phyloP scores from a whole-genome alignment of 1,140 invertebrate species.

The Bombus waltoni region DNA sequence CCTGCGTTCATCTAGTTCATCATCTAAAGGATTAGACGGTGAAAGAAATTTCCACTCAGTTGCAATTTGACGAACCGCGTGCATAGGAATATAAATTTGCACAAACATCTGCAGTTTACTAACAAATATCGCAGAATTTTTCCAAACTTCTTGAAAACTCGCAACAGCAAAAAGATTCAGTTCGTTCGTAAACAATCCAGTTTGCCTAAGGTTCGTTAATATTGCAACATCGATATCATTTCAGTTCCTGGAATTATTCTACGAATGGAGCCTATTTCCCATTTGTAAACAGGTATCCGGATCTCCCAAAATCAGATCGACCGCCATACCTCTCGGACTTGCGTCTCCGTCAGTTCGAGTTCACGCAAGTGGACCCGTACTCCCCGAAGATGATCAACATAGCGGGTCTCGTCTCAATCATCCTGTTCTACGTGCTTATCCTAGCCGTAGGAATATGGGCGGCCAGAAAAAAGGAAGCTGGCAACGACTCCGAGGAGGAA shows the following conservation, averaged over 20 bases:
- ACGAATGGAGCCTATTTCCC: neutral
- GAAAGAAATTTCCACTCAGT: neutral
- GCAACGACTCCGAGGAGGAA: constrained; percentile 95
- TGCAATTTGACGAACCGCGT: neutral
- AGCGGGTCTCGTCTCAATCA: constrained; percentile 94
- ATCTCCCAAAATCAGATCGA: constrained; percentile 76
- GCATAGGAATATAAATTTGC: neutral
- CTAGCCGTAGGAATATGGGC: constrained; percentile 97
- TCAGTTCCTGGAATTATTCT: neutral
- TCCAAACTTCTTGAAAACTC: neutral
- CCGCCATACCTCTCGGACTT: constrained; percentile 77
- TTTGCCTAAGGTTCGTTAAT: neutral
- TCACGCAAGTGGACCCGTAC: constrained; percentile 76
- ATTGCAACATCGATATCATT: neutral
- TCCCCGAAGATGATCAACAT: constrained; percentile 92
- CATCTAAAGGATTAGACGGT: neutral
- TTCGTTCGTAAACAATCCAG: too few species aligned
- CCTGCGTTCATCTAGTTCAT: neutral
- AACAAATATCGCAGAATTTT: neutral
- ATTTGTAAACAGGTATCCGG: constrained; percentile 72
- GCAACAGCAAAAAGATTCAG: too few species aligned
- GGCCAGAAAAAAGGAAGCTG: constrained; percentile 92
- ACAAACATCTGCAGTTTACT: neutral
- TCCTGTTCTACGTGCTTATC: constrained; percentile 97
- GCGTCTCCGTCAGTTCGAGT: constrained; percentile 77